A percentile compares a stretch with the other conserved stretches of the same genome.
phyloP scores from a whole-genome alignment of 2,797 vertebrate species.

The Malurus leucopterus region DNA sequence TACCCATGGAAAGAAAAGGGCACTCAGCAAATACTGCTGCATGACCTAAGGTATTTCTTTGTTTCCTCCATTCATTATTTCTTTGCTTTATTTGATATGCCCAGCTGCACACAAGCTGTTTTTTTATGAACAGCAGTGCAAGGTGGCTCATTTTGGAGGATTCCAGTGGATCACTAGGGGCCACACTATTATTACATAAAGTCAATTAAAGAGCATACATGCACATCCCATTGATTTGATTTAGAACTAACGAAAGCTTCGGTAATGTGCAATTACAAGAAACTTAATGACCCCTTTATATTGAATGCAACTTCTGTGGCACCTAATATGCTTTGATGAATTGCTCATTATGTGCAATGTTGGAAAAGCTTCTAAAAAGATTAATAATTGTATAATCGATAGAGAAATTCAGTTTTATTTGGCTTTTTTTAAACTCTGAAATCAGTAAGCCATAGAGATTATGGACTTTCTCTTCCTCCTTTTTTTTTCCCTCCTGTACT shows the following conservation, averaged over 20 bases:
- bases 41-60: neutral
- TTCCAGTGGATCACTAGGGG: slow-evolving; percentile 9
- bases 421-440: neutral
- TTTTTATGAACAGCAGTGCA: neutral
- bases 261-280: slow-evolving; percentile 63
- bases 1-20: neutral
- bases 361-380: slow-evolving; percentile 49
- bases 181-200: slow-evolving; percentile 35
- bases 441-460: neutral
- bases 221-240: slow-evolving; percentile 57
- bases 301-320: slow-evolving; percentile 39
- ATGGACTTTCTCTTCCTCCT: neutral
- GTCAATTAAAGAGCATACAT: slow-evolving; percentile 44
- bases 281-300: slow-evolving; percentile 61
- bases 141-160: neutral
- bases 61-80: neutral
- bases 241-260: slow-evolving; percentile 49
- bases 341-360: slow-evolving; percentile 54
- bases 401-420: slow-evolving; percentile 39
- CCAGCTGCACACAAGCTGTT: neutral
- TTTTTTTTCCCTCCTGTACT: neutral
- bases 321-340: slow-evolving; percentile 67
- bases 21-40: neutral
- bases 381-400: slow-evolving; percentile 65
- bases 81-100: neutral